Evolutionary conservation across 2,113 vertebrate genomes (phyloP).

Genomic region (Pluvialis apricaria): DNA sequence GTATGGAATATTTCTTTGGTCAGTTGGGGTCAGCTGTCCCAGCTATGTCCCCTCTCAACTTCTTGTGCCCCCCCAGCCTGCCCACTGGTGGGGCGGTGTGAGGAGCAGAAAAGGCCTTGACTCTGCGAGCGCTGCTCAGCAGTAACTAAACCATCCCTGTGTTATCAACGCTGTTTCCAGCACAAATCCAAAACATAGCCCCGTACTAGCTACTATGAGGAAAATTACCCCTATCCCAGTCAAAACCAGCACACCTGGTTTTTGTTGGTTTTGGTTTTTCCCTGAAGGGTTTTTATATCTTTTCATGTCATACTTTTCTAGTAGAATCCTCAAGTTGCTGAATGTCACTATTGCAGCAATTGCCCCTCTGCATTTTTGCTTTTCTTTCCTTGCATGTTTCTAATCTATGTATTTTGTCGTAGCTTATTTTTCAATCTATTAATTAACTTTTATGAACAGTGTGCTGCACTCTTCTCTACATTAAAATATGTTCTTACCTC

Average conservation of each 20-base stretch:
- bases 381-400: neutral
- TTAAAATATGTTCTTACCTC: neutral
- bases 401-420: neutral
- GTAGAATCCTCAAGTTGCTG: neutral
- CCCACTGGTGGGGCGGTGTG: no score
- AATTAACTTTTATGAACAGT: neutral
- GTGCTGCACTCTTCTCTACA: neutral
- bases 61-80: no score
- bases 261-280: neutral
- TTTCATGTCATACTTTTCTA: neutral
- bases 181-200: no score
- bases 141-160: no score
- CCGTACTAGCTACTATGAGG: no score
- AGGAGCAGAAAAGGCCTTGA: no score
- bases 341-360: neutral
- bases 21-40: no score
- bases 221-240: no score
- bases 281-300: neutral
- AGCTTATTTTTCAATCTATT: neutral
- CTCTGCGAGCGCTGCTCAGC: no score
- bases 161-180: no score
- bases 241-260: neutral
- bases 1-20: no score
- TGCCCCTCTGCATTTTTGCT: neutral
- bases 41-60: no score